Percentiles rank a stretch among this genome's conserved stretches.
phyloP scores from a whole-genome alignment of 1,140 invertebrate genomes.

The Danaus melanippus region DNA sequence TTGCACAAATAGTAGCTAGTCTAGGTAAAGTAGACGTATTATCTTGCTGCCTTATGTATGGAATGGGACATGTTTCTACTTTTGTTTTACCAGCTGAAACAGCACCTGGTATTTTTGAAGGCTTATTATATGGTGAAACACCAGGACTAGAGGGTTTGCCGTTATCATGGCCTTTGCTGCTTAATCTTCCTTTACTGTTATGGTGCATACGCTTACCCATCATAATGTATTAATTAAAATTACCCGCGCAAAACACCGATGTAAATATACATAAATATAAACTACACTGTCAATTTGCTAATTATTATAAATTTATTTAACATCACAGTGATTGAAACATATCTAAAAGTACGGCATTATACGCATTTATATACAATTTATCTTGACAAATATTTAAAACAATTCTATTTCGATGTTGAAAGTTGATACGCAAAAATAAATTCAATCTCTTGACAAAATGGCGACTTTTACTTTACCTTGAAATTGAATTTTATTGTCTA shows the following conservation, averaged over 20 bases:
- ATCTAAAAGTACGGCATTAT: too few relatives aligned
- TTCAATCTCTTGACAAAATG: too few relatives aligned
- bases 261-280: constrained; percentile 29
- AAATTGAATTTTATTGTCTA: too few relatives aligned
- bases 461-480: too few relatives aligned
- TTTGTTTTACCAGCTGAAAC: constrained; percentile 59
- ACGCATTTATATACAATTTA: too few relatives aligned
- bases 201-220: constrained; percentile 70
- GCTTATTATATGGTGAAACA: constrained; percentile 62
- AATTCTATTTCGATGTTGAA: too few relatives aligned
- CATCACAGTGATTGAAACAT: too few relatives aligned
- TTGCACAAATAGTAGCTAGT: constrained; percentile 52
- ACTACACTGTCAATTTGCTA: constrained; percentile 6
- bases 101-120: constrained; percentile 55
- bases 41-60: constrained; percentile 60
- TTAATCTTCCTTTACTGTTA: constrained; percentile 63
- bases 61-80: constrained; percentile 56
- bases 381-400: too few relatives aligned
- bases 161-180: constrained; percentile 63
- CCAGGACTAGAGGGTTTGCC: constrained; percentile 68
- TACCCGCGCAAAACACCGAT: constrained; percentile 46
- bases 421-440: too few relatives aligned
- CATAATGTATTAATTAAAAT: constrained; percentile 56
- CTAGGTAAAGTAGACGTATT: constrained; percentile 55
- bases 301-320: too few relatives aligned